Evolutionary conservation across 2,797 vertebrate genomes (phyloP).

Genomic region (Galaxias olidus): DNA sequence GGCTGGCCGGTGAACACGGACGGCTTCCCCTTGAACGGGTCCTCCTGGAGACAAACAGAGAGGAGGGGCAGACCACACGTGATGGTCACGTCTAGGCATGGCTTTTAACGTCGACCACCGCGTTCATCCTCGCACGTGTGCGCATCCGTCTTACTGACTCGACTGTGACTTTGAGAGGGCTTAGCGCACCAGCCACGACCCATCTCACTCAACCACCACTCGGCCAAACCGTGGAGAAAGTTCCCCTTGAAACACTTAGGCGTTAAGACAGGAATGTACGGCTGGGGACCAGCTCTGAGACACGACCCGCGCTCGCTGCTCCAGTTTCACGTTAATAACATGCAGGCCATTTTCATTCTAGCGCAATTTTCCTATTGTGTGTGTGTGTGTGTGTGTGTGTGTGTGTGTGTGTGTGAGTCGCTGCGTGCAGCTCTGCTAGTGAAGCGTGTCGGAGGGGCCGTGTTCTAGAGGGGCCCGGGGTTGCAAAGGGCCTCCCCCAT

Average conservation of each 20-base stretch:
- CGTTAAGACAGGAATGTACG: no score
- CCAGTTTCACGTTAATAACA: constrained; percentile 26
- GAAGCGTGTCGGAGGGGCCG: constrained; percentile 7
- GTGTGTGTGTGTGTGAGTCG: constrained; percentile 1
- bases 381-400: background rate
- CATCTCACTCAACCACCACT: no score
- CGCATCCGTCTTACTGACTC: no score
- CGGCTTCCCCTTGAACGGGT: constrained; percentile 91
- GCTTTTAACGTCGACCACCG: background rate
- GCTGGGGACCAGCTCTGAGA: no score
- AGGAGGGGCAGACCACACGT: background rate
- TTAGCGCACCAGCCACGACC: no score
- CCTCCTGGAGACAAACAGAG: constrained; percentile 64
- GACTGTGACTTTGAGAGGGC: no score
- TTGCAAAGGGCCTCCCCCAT: constrained; percentile 3
- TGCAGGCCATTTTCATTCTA: constrained; percentile 21
- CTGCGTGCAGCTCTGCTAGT: constrained; percentile 25
- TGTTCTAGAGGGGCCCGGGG: constrained; percentile 25
- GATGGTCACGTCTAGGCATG: background rate
- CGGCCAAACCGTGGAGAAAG: no score
- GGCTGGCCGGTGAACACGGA: constrained; percentile 82
- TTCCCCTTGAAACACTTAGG: no score
- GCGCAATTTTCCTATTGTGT: constrained; percentile 18
- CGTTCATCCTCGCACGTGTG: no score
- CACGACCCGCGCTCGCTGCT: background rate